These are phyloP conservation scores for Drosophila nr. perissopoda DNA, from an alignment of 2,888 invertebrate species.

Conservation along the genomic window DNA sequence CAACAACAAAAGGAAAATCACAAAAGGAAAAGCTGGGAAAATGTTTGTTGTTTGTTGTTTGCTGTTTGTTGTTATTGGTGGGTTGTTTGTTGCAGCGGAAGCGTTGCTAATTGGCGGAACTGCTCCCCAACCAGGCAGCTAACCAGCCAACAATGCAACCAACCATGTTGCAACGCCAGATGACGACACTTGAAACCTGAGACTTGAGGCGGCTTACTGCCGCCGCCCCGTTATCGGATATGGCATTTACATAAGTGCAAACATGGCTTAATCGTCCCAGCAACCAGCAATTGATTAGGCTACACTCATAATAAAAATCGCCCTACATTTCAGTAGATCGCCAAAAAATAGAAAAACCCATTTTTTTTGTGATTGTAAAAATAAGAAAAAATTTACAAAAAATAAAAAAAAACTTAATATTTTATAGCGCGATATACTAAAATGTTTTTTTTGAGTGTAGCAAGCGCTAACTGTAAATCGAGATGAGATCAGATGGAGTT, in stretches of 20 bases:
- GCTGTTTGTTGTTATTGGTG: constrained; percentile 13
- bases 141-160: constrained; percentile 8
- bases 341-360: background rate
- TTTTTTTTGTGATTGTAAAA: background rate
- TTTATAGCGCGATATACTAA: too few relatives aligned
- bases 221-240: constrained; percentile 66
- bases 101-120: constrained; percentile 79
- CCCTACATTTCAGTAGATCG: background rate
- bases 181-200: constrained; percentile 69
- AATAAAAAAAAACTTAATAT: background rate
- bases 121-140: constrained; percentile 40
- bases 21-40: constrained; percentile 68
- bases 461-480: constrained; percentile 4
- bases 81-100: constrained; percentile 63
- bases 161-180: constrained; percentile 72
- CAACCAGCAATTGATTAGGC: constrained; percentile 69
- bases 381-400: background rate
- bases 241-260: constrained; percentile 75
- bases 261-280: constrained; percentile 78
- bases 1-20: constrained; percentile 29
- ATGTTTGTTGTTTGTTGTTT: constrained; percentile 39
- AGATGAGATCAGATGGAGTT: constrained; percentile 19
- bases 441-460: background rate
- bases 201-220: constrained; percentile 67
- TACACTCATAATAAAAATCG: background rate